A percentile compares a stretch with the other conserved stretches of the same genome.
Evolutionary conservation across 37 sponge, comb jelly and placozoan genomes (phyloP).

Genomic region (Eunapius fragilis): DNA sequence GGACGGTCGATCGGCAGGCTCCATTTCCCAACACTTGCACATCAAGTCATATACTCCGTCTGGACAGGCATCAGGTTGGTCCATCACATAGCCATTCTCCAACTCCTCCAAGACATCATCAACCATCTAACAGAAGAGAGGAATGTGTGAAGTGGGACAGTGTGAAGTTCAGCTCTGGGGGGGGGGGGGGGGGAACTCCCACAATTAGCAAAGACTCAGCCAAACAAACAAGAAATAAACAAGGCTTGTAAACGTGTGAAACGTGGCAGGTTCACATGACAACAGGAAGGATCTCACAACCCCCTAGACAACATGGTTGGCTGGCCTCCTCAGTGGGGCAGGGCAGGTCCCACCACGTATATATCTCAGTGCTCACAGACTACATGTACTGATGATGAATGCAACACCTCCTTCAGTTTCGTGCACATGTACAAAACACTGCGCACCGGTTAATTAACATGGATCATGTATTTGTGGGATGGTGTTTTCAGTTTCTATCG

Average conservation of each 20-base stretch:
- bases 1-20: constrained; percentile 67
- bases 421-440: neutral
- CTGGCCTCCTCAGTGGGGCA: neutral
- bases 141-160: neutral
- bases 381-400: too few species aligned
- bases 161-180: neutral
- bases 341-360: neutral
- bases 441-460: neutral
- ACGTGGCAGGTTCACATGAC: neutral
- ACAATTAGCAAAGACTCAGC: neutral
- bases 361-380: too few species aligned
- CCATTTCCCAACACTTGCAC: constrained; percentile 80
- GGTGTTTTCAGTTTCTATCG: too few species aligned
- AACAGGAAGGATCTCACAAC: neutral
- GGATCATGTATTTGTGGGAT: too few species aligned
- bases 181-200: neutral
- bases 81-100: constrained; percentile 86
- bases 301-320: too few species aligned
- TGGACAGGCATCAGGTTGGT: constrained; percentile 84
- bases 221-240: neutral
- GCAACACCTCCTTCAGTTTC: too few species aligned
- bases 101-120: constrained; percentile 78
- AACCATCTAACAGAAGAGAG: constrained; percentile 38
- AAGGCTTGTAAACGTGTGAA: neutral
- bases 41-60: constrained; percentile 73